phyloP scores from a whole-genome alignment of 1,140 invertebrate genomes.

The Alviniconcha marisindica region DNA sequence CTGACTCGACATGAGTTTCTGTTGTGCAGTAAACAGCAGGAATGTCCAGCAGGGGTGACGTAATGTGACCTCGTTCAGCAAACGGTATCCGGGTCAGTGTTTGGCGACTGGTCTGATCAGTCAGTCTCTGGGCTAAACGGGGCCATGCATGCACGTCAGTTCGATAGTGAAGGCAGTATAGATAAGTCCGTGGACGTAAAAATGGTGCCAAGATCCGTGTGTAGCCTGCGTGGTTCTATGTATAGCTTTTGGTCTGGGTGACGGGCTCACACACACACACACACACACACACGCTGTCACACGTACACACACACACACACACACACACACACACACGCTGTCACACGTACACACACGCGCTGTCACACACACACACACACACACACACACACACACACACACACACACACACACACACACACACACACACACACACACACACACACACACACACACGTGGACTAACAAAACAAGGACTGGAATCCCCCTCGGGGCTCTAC shows the following conservation, averaged over 20 bases:
- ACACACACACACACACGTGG: slow-evolving; percentile 4
- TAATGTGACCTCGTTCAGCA: no score
- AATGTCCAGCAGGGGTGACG: no score
- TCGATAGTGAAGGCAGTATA: no score
- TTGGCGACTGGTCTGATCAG: no score
- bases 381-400: slow-evolving; percentile 6
- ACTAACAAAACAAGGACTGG: neutral
- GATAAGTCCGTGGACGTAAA: no score
- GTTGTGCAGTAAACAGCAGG: no score
- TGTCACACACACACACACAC: neutral
- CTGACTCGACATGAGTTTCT: no score
- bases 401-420: slow-evolving; percentile 14
- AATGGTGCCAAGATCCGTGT: no score
- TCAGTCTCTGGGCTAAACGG: no score
- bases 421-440: slow-evolving; percentile 17
- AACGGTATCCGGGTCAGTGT: no score
- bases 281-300: neutral
- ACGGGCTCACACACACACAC: neutral
- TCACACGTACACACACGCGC: neutral
- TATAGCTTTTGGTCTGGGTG: neutral
- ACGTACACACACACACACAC: neutral
- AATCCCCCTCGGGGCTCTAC: neutral
- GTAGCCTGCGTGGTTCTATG: no score
- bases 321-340: neutral
- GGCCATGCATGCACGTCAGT: no score